These are phyloP conservation scores for Sesamia nonagrioides DNA, from an alignment of 1,140 invertebrate species.

Conservation along the genomic window DNA sequence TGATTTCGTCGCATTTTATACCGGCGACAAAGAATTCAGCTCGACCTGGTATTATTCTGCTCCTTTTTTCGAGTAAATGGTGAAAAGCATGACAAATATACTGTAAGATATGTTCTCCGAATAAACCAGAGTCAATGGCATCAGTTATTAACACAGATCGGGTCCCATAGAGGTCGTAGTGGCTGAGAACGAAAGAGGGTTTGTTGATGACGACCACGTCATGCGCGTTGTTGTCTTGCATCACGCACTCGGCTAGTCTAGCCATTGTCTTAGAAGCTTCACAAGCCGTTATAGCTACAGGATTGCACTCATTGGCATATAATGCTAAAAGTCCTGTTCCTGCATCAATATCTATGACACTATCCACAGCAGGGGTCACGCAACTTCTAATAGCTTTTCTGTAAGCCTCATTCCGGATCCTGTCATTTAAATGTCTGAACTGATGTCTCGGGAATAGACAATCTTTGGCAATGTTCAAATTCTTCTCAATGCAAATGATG, in stretches of 20 bases:
- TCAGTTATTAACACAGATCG: conserved; percentile 8
- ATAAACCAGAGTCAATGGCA: neutral
- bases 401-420: conserved; percentile 6
- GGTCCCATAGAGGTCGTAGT: neutral
- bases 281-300: neutral
- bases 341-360: conserved; percentile 9
- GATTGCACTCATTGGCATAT: neutral
- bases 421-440: conserved; percentile 29
- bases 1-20: neutral
- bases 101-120: conserved; percentile 11
- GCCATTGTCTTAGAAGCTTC: neutral
- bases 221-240: neutral
- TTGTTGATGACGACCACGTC: conserved; percentile 2
- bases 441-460: neutral
- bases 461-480: conserved; percentile 18
- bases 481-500: conserved; percentile 10
- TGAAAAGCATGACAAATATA: conserved; percentile 10
- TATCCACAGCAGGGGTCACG: neutral
- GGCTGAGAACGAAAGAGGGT: neutral
- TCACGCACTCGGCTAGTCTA: neutral
- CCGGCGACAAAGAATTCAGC: conserved; percentile 20
- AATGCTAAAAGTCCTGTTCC: conserved; percentile 7
- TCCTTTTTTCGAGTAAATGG: neutral
- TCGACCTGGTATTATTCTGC: conserved; percentile 6
- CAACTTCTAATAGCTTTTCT: conserved; percentile 3